A percentile compares a stretch with the other conserved stretches of the same genome.
Evolutionary conservation across 1,140 invertebrate genomes (phyloP).

Genomic region (Sweltsa coloradensis): DNA sequence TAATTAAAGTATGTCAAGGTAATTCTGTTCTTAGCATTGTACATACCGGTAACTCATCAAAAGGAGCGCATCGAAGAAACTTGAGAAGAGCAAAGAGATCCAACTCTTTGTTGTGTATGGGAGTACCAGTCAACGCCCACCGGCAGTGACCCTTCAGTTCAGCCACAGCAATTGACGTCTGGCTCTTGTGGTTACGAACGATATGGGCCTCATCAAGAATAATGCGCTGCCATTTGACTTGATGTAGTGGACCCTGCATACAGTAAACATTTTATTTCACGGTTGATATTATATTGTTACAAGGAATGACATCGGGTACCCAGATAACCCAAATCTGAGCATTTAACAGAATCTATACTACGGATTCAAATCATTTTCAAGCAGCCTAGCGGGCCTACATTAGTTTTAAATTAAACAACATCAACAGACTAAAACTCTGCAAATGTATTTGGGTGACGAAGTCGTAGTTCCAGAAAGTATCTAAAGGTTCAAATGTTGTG

Average conservation of each 20-base stretch:
- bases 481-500: too few relatives aligned
- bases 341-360: slow-evolving; percentile 7
- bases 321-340: slow-evolving; percentile 11
- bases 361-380: neutral
- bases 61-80: slow-evolving; percentile 73
- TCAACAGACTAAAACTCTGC: too few relatives aligned
- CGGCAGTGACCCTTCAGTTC: slow-evolving; percentile 44
- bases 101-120: slow-evolving; percentile 85
- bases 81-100: slow-evolving; percentile 82
- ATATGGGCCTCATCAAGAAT: slow-evolving; percentile 89
- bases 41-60: slow-evolving; percentile 63
- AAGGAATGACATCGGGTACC: too few relatives aligned
- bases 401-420: too few relatives aligned
- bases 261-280: too few relatives aligned
- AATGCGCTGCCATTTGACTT: slow-evolving; percentile 68
- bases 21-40: too few relatives aligned
- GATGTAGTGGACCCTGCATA: slow-evolving; percentile 40
- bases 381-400: neutral
- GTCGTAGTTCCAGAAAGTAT: too few relatives aligned
- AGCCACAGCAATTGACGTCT: slow-evolving; percentile 57
- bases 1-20: too few relatives aligned
- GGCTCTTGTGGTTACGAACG: slow-evolving; percentile 76
- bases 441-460: slow-evolving; percentile 7
- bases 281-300: too few relatives aligned
- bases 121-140: slow-evolving; percentile 89